These are phyloP conservation scores for Sinonovacula constricta DNA, from an alignment of 1,140 invertebrate genomes.

Conservation along the genomic window DNA sequence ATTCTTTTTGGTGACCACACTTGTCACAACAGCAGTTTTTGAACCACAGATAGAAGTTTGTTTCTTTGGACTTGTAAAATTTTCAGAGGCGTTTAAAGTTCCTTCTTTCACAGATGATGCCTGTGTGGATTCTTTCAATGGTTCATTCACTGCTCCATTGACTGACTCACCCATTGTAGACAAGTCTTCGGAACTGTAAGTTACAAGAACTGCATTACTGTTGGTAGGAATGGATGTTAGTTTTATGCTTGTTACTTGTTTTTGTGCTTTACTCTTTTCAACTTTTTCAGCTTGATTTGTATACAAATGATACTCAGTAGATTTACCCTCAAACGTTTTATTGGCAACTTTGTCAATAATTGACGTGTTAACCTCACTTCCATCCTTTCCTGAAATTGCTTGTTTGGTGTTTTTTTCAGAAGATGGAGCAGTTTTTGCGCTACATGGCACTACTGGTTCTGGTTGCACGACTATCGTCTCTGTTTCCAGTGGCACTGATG, in stretches of 20 bases:
- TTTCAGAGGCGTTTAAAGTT: not conserved
- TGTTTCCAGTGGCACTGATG: conserved; percentile 33
- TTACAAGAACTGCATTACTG: conserved; percentile 63
- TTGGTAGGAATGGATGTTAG: conserved; percentile 62
- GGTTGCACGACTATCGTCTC: conserved; percentile 70
- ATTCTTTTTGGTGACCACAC: not conserved
- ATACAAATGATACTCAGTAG: conserved; percentile 65
- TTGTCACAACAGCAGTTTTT: too few species aligned
- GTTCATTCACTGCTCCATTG: too few species aligned
- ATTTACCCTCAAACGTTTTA: conserved; percentile 60
- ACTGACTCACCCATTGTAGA: conserved; percentile 6
- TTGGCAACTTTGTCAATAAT: conserved; percentile 50
- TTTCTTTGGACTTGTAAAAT: not conserved
- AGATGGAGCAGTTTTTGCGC: too few species aligned
- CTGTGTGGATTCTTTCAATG: not conserved
- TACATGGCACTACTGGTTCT: conserved; percentile 58
- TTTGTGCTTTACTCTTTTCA: conserved; percentile 56
- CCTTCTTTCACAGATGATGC: not conserved
- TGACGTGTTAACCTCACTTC: too few species aligned
- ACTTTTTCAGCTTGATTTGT: conserved; percentile 63
- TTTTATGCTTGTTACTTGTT: conserved; percentile 38
- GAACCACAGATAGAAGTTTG: conserved; percentile 11
- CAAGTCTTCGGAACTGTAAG: conserved; percentile 31
- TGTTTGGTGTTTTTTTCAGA: too few species aligned
- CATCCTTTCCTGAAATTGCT: too few species aligned